Percentiles rank a stretch among this genome's conserved stretches.
Evolutionary conservation across 2,113 vertebrate species (phyloP).

Genomic region (Micronisus gabar): DNA sequence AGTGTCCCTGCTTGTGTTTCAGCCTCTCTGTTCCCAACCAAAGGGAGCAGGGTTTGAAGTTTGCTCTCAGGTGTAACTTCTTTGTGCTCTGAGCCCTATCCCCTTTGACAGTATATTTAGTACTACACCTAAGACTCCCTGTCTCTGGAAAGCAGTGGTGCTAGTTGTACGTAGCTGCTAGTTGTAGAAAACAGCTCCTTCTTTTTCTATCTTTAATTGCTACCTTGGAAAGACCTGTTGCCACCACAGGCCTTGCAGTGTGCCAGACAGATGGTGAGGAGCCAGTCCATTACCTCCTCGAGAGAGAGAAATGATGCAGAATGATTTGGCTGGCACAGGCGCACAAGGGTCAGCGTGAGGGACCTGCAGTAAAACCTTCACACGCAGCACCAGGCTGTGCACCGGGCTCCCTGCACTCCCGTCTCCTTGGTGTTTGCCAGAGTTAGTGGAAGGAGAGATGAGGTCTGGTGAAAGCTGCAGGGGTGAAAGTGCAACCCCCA

Average conservation of each 20-base stretch:
- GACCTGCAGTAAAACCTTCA: background rate
- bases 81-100: background rate
- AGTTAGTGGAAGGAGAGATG: background rate
- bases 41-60: background rate
- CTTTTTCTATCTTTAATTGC: background rate
- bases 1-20: background rate
- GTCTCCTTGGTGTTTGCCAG: fast-evolving
- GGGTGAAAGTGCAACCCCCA: background rate
- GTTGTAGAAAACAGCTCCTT: background rate
- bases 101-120: background rate
- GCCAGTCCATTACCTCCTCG: conserved; percentile 23
- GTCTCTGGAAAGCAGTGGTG: background rate
- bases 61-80: background rate
- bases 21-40: background rate
- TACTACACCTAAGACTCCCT: background rate
- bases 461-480: background rate
- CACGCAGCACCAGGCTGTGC: background rate
- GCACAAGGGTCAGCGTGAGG: background rate
- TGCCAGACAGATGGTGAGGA: conserved; percentile 53
- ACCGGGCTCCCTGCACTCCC: background rate
- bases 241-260: background rate
- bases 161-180: background rate
- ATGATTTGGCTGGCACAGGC: conserved; percentile 44
- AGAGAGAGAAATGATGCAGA: conserved; percentile 44
- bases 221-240: conserved; percentile 31